Conservation (phyloP, 2,113 vertebrate genomes). For the Ictalurus punctatus region DNA sequence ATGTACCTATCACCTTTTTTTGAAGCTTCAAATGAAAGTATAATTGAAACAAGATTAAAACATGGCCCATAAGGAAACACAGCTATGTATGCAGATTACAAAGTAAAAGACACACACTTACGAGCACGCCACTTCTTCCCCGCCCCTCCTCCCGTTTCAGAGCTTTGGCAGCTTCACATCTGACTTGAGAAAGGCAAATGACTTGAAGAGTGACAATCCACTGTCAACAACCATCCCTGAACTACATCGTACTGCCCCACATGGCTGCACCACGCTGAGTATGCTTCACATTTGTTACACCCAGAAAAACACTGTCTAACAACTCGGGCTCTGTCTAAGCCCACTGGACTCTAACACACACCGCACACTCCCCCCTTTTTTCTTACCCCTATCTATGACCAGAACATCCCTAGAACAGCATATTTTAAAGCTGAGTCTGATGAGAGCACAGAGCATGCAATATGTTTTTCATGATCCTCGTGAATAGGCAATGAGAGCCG, state of each 20-base stretch:
- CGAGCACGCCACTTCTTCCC: conserved; percentile 2
- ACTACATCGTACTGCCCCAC: conserved; percentile 47
- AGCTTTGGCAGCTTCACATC: conserved; percentile 48
- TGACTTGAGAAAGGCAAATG: conserved; percentile 53
- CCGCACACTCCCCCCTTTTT: background rate
- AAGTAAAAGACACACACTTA: conserved; percentile 27
- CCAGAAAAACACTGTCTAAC: conserved; percentile 52
- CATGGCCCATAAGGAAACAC: background rate
- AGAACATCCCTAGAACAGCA: conserved; percentile 43
- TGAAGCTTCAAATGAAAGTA: background rate
- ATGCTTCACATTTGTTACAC: conserved; percentile 46
- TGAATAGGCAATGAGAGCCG: conserved; percentile 53
- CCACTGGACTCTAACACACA: conserved; percentile 19
- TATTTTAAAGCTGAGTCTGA: conserved; percentile 52
- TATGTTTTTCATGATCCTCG: conserved; percentile 55
- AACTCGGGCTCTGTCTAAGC: conserved; percentile 40
- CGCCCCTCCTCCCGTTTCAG: conserved; percentile 7
- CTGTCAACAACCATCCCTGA: conserved; percentile 50
- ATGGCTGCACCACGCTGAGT: conserved; percentile 46
- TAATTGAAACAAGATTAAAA: background rate
- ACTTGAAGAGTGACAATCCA: conserved; percentile 56
- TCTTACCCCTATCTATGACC: conserved; percentile 33
- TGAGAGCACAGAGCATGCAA: conserved; percentile 45
- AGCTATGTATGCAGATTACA: background rate
- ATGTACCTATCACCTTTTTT: background rate